Evolutionary conservation across 2,888 invertebrate genomes (phyloP).

Genomic region (Alviniconcha strummeri): DNA sequence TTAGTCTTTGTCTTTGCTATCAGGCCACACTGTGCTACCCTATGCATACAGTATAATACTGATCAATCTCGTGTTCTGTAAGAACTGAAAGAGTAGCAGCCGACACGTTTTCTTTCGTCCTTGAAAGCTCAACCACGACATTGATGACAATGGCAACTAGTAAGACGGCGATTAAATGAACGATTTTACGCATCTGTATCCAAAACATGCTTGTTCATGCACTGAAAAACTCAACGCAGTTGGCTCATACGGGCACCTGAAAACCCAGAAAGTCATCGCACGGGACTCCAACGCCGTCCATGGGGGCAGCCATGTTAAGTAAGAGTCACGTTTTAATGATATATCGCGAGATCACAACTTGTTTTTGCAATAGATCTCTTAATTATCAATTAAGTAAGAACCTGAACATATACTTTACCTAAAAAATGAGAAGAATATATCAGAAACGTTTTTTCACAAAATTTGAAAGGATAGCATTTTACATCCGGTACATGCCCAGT

Average conservation of each 20-base stretch:
- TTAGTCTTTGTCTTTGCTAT: no score
- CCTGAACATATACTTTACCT: no score
- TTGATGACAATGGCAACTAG: neutral
- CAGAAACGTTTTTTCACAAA: no score
- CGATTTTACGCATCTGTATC: neutral
- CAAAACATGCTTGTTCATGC: neutral
- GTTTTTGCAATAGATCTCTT: neutral
- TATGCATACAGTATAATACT: no score
- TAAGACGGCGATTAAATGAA: neutral
- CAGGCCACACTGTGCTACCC: no score
- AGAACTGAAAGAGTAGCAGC: neutral
- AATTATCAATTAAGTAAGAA: neutral
- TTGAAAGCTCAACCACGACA: neutral
- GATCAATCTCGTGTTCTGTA: no score
- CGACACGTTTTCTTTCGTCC: constrained; percentile 17
- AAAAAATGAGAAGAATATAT: no score
- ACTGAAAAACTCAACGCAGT: neutral
- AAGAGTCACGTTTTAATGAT: constrained; percentile 44
- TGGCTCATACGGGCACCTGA: constrained; percentile 47
- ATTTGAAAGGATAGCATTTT: neutral
- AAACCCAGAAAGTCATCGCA: constrained; percentile 57
- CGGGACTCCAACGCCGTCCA: constrained; percentile 38
- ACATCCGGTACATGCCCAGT: constrained; percentile 36
- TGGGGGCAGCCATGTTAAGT: constrained; percentile 65
- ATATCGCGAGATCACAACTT: neutral